Evolutionary conservation across 2,113 vertebrate genomes (phyloP), one percentile per base, ranked within the genome.

Genomic region (Mesoclemmys tuberculata): DNA sequence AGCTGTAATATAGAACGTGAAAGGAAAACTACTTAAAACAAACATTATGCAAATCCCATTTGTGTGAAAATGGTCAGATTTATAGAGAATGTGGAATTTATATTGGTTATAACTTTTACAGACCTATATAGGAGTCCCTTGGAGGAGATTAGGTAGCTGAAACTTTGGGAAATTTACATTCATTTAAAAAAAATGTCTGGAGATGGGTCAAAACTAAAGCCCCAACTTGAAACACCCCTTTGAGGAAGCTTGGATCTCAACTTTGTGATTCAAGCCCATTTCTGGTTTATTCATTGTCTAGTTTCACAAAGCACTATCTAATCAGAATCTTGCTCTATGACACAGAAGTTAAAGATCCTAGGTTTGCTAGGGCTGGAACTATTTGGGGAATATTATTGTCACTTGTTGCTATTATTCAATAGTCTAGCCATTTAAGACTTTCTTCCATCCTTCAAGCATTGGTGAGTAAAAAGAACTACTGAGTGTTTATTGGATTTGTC

Each of bases 161-260:
- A 41, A 75, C 24, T 26, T 26, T 77, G 12, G 71, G 46, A 71
- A 13, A 21, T 8, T 41, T 41, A 38, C 21, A 10, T 12, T 19
- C 51, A 31, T 27, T n/a, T 8, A 35, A 58, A 48, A 58, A 64
- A 79, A 16, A 74, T 51, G 7, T 2, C 18, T 13, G 68, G 55
- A 52, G 8, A 2, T 4, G 5, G 5, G 19, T 56, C 78, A 56
- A 48, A 80, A 1, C 0, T 5, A 4, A 75, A 3, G 26, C 56
- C 64, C 3, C 35, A n/a, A 21, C n/a, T 38, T 58, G 52, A 49
- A 94, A 26, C 51, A 68, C 21, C 4, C 27, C 5, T 4, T 31
- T 16, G 38, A 19, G 55, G 44, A 88, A 88, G 35, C 0, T 0
- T 2, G 51, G 74, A 56, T 6, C 11, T 16, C 49, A 31, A 44